Percentiles rank a stretch among this genome's conserved stretches.
Conservation (phyloP, 2,888 invertebrate genomes). For the Oconnorella tubifera region DNA sequence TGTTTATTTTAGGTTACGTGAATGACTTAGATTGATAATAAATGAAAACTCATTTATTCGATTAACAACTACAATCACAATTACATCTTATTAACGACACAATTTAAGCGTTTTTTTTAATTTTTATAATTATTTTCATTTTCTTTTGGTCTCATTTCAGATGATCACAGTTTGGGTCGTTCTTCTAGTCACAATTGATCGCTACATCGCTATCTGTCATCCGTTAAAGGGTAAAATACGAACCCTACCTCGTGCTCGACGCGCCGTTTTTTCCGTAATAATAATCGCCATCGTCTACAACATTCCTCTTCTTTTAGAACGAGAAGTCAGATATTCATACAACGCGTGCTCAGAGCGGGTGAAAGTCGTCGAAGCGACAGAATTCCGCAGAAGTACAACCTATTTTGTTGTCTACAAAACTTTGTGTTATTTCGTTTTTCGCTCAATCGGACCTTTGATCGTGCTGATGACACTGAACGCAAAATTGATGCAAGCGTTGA, state of each 20-base stretch:
- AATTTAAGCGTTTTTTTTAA: too few species aligned
- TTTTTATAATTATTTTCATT: too few species aligned
- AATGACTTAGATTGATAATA: too few species aligned
- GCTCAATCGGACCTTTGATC: constrained; percentile 36
- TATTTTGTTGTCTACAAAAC: constrained; percentile 38
- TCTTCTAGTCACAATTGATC: constrained; percentile 36
- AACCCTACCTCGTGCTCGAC: constrained; percentile 30
- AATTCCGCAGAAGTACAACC: constrained; percentile 6
- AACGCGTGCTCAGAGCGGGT: too few species aligned
- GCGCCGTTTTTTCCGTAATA: constrained; percentile 25
- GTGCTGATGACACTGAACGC: constrained; percentile 32
- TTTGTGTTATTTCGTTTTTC: constrained; percentile 35
- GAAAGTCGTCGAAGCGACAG: neutral
- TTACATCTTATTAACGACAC: too few species aligned
- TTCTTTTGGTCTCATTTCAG: too few species aligned
- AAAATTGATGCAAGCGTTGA: constrained; percentile 30
- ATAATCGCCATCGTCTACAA: constrained; percentile 35
- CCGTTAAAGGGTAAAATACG: constrained; percentile 33
- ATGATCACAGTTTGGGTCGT: constrained; percentile 38
- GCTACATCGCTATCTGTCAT: constrained; percentile 37
- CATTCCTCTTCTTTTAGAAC: constrained; percentile 36
- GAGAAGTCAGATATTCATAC: constrained; percentile 20
- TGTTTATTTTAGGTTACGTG: too few species aligned
- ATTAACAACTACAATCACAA: too few species aligned
- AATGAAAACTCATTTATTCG: too few species aligned